These are phyloP conservation scores for Gymnoscelis rufifasciata DNA, from an alignment of 2,888 invertebrate genomes.

Conservation along the genomic window DNA sequence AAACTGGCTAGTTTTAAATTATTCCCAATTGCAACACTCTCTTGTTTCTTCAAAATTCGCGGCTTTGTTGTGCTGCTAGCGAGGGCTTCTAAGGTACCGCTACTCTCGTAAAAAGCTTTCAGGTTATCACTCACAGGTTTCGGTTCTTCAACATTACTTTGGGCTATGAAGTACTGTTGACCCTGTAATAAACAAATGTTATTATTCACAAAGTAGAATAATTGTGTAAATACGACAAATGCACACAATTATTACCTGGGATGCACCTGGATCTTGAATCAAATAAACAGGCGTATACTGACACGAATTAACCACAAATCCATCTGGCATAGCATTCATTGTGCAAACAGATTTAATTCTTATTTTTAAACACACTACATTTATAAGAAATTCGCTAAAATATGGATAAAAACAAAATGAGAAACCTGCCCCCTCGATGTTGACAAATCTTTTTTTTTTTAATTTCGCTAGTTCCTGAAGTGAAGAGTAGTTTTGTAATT, in stretches of 20 bases:
- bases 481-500: too few species aligned
- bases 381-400: constrained; percentile 27
- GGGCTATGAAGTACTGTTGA: constrained; percentile 55
- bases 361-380: constrained; percentile 39
- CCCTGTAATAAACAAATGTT: constrained; percentile 45
- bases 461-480: too few species aligned
- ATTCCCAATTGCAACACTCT: constrained; percentile 50
- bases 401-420: constrained; percentile 31
- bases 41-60: constrained; percentile 50
- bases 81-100: constrained; percentile 65
- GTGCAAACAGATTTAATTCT: constrained; percentile 31
- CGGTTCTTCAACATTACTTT: constrained; percentile 43
- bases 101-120: constrained; percentile 72
- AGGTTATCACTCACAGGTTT: constrained; percentile 65
- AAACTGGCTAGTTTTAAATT: constrained; percentile 68
- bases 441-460: constrained; percentile 29
- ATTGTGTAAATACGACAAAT: constrained; percentile 25
- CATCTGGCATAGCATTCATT: constrained; percentile 61
- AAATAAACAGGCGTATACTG: constrained; percentile 70
- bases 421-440: constrained; percentile 31
- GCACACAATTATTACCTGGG: constrained; percentile 54
- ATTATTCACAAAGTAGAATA: constrained; percentile 15
- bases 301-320: constrained; percentile 62
- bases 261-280: constrained; percentile 63
- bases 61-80: constrained; percentile 43